These are phyloP conservation scores for Knipowitschia caucasica DNA, from an alignment of 2,797 vertebrate species.

Conservation along the genomic window DNA sequence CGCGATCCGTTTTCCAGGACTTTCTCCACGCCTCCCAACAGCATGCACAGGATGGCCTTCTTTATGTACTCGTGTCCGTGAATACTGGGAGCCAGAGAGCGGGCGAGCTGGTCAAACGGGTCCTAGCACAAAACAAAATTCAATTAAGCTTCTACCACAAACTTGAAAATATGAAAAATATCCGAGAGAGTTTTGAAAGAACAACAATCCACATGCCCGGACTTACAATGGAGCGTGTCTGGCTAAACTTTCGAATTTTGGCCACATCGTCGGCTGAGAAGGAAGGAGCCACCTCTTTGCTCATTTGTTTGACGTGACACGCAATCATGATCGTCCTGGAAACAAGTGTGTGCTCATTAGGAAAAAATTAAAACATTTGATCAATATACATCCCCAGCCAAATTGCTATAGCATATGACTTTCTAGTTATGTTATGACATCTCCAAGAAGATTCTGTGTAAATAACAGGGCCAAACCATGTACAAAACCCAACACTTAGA, in stretches of 20 bases:
- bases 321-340: constrained; percentile 95
- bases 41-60: constrained; percentile 95
- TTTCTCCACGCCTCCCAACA: constrained; percentile 94
- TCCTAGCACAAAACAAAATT: constrained; percentile 67
- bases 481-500: no score
- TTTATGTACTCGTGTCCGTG: constrained; percentile 96
- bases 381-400: no score
- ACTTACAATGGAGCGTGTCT: constrained; percentile 80
- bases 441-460: no score
- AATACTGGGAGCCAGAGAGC: constrained; percentile 92
- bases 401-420: no score
- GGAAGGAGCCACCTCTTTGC: constrained; percentile 81
- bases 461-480: no score
- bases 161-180: no score
- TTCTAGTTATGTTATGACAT: no score
- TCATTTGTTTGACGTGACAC: constrained; percentile 92
- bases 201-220: no score
- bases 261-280: constrained; percentile 88
- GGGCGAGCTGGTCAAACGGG: constrained; percentile 87
- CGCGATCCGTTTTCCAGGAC: constrained; percentile 91
- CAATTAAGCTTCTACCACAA: not conserved
- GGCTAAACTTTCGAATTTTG: constrained; percentile 94
- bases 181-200: no score
- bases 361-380: no score
- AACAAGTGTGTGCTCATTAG: no score